Conservation (phyloP, 2,888 invertebrate species). For the Orthonevra nobilis region DNA sequence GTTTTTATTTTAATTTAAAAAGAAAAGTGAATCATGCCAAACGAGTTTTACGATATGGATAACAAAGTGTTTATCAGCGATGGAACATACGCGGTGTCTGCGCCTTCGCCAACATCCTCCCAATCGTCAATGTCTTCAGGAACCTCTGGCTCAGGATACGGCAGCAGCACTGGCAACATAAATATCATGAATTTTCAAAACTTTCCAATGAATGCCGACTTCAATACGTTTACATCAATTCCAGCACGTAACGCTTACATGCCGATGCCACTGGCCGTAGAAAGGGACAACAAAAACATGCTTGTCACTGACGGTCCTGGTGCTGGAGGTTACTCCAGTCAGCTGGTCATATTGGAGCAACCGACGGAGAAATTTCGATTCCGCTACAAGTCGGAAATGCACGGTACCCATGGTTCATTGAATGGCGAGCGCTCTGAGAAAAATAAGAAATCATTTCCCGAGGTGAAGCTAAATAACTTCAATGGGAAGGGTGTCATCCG, state of each 20-base stretch:
- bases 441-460: slow-evolving; percentile 86
- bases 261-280: no score
- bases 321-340: slow-evolving; percentile 76
- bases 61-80: slow-evolving; percentile 45
- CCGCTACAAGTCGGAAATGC: slow-evolving; percentile 93
- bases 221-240: slow-evolving; percentile 15
- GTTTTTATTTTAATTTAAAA: no score
- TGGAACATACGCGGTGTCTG: slow-evolving; percentile 37
- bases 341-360: slow-evolving; percentile 85
- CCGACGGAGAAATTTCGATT: slow-evolving; percentile 91
- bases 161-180: slow-evolving; percentile 4
- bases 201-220: no score
- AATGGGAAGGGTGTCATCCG: slow-evolving; percentile 84
- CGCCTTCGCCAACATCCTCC: slow-evolving; percentile 43
- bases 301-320: neutral
- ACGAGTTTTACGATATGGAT: slow-evolving; percentile 62
- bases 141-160: slow-evolving; percentile 50
- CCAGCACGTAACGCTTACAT: neutral
- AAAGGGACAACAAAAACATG: neutral
- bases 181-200: no score
- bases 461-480: slow-evolving; percentile 86
- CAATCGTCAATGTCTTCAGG: slow-evolving; percentile 56
- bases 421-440: slow-evolving; percentile 84
- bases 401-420: slow-evolving; percentile 90
- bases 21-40: slow-evolving; percentile 40